phyloP scores from a whole-genome alignment of 2,888 invertebrate species.

The Caradrina clavipalpis region DNA sequence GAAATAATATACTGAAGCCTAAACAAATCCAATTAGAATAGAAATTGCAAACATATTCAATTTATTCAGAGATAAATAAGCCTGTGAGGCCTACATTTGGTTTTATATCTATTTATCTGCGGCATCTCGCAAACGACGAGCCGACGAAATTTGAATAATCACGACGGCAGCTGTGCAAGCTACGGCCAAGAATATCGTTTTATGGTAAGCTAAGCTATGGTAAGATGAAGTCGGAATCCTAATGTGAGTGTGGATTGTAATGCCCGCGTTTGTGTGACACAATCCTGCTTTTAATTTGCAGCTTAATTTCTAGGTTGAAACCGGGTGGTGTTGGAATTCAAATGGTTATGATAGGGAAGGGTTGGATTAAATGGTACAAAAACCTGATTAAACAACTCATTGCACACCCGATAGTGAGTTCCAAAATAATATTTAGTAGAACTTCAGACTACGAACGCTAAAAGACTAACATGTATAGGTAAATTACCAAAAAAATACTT shows the following conservation, averaged over 20 bases:
- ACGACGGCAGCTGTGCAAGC: conserved; percentile 57
- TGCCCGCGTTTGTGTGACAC: conserved; percentile 23
- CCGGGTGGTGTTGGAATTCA: neutral
- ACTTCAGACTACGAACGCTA: neutral
- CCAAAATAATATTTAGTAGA: no score
- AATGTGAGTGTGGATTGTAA: conserved; percentile 37
- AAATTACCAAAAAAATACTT: no score
- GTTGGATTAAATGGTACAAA: conserved; percentile 7
- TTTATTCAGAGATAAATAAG: conserved; percentile 48
- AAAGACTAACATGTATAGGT: no score
- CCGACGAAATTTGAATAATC: conserved; percentile 62
- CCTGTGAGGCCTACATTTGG: conserved; percentile 48
- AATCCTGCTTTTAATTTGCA: conserved; percentile 40
- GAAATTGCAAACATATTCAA: conserved; percentile 47
- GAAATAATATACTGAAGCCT: conserved; percentile 16
- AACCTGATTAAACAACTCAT: neutral
- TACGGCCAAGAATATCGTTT: conserved; percentile 52
- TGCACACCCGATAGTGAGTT: neutral
- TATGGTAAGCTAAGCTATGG: conserved; percentile 48
- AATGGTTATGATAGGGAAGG: conserved; percentile 3
- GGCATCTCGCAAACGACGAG: conserved; percentile 50
- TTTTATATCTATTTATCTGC: conserved; percentile 54
- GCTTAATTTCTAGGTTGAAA: conserved; percentile 28
- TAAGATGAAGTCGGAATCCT: conserved; percentile 43
- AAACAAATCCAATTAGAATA: conserved; percentile 44